phyloP scores from a whole-genome alignment of 2,797 vertebrate species.

The Tokudaia muenninki region DNA sequence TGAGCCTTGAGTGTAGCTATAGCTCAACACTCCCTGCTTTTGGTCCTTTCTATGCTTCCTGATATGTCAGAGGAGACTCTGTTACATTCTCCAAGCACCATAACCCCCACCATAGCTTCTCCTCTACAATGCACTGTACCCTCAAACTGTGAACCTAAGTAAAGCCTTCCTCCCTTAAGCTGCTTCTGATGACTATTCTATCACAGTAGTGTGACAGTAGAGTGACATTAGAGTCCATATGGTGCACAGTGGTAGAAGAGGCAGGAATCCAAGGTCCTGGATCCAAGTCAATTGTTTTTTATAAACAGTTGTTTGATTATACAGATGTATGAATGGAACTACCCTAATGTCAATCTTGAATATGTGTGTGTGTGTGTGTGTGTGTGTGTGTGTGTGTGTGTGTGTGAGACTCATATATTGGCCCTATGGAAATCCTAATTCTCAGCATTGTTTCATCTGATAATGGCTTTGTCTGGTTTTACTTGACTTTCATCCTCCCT shows the following conservation, averaged over 20 bases:
- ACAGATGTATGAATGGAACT: neutral
- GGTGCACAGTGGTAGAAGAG: neutral
- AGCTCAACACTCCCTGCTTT: neutral
- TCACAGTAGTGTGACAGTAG: neutral
- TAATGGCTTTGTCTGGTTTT: neutral
- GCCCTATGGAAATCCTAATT: neutral
- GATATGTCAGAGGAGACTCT: neutral
- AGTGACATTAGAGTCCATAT: neutral
- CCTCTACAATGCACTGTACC: neutral
- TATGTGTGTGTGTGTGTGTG: neutral
- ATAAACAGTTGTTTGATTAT: constrained; percentile 44
- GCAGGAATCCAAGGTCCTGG: neutral
- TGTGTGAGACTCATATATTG: neutral
- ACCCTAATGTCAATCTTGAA: constrained; percentile 15
- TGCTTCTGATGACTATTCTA: neutral
- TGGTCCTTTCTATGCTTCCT: neutral
- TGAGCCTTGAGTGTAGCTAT: neutral
- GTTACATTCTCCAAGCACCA: neutral
- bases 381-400: too few species aligned
- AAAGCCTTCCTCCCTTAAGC: neutral
- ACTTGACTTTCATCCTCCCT: constrained; percentile 11
- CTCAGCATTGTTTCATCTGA: neutral
- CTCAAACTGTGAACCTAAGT: neutral
- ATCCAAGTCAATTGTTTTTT: neutral
- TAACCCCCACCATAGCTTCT: neutral